Base-by-base conservation (phyloP, 37 sponge, comb jelly and placozoan genomes). In the Cladorhizidae sp. region DNA sequence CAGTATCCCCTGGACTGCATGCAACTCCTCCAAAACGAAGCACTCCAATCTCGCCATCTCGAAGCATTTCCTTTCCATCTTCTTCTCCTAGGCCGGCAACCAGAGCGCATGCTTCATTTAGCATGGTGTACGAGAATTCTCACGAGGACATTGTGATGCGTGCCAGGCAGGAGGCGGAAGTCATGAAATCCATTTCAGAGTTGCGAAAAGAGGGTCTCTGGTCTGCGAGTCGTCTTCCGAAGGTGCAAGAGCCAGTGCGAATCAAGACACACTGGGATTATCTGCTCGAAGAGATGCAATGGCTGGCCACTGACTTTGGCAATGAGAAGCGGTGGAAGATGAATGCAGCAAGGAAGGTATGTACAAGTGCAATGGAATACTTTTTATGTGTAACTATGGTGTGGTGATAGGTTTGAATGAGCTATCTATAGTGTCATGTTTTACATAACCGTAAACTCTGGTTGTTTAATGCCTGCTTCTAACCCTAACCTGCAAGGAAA, bases 281-380 rank as follows among this genome's bases (percentile, higher is more conserved):
- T 65, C 80, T 98, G 28, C 75, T 98, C 64, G 99, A 98, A 55
- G 99, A 98, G 70, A 96, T 98, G 96, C 86, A 89, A 62, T 98
- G 96, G 99, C 77, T 98, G 58, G 93, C 99, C 2, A 81, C 94
- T 37, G 99, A 98, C 70, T 98, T 98, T 84, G 79, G 72, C 39
- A 94, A 98, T 78, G 99, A 98, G 78, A 74, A 87, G 51, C 82
- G 90, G 20, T 97, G 98, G 98, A 97, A 97, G 67, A 85, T 82
- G 38, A 87, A 77, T 61, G 93, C 95, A 21, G 88, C 93, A 0
- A 88, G 65, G 61, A 97, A 92, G 88, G 93, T 94, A 22, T 65
- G 57, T n/a, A n/a, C n/a, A n/a, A n/a, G n/a, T n/a, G n/a, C n/a
- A n/a, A n/a, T n/a, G n/a, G n/a, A n/a, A n/a, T n/a, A n/a, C n/a